phyloP scores from a whole-genome alignment of 1,140 invertebrate species.

The Diachasma alloeum region DNA sequence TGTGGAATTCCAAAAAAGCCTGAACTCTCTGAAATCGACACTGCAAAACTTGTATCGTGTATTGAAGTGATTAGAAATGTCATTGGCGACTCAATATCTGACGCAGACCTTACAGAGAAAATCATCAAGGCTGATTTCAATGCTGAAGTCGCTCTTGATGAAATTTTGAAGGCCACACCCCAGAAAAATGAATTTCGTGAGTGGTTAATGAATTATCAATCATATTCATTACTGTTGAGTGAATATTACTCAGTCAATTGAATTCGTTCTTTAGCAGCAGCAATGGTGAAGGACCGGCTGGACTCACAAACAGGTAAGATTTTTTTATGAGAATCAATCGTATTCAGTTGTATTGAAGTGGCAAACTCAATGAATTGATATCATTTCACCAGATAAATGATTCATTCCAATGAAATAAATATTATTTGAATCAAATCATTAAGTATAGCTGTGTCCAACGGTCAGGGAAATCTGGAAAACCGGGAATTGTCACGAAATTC shows the following conservation, averaged over 20 bases:
- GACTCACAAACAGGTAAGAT: neutral
- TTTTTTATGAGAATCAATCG: neutral
- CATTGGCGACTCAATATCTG: constrained; percentile 78
- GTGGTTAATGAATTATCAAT: neutral
- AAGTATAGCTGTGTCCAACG: too few species aligned
- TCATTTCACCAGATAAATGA: too few species aligned
- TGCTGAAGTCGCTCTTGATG: constrained; percentile 75
- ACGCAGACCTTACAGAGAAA: constrained; percentile 73
- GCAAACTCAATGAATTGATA: too few species aligned
- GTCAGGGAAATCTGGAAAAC: too few species aligned
- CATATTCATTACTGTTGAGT: neutral
- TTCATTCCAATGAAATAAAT: too few species aligned
- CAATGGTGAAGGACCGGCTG: neutral
- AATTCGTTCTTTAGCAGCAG: neutral
- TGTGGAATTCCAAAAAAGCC: constrained; percentile 60
- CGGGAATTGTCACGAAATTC: too few species aligned
- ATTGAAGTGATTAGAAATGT: constrained; percentile 83
- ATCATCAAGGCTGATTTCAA: constrained; percentile 77
- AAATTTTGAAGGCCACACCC: constrained; percentile 68
- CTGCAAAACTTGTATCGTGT: constrained; percentile 81
- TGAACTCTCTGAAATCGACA: constrained; percentile 72
- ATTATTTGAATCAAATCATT: too few species aligned
- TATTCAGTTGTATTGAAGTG: too few species aligned
- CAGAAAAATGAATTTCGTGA: constrained; percentile 41
- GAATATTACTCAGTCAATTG: neutral